Percentiles rank a stretch among this genome's conserved stretches.
Conservation (phyloP, 2,113 vertebrate genomes). For the Proteles cristata region DNA sequence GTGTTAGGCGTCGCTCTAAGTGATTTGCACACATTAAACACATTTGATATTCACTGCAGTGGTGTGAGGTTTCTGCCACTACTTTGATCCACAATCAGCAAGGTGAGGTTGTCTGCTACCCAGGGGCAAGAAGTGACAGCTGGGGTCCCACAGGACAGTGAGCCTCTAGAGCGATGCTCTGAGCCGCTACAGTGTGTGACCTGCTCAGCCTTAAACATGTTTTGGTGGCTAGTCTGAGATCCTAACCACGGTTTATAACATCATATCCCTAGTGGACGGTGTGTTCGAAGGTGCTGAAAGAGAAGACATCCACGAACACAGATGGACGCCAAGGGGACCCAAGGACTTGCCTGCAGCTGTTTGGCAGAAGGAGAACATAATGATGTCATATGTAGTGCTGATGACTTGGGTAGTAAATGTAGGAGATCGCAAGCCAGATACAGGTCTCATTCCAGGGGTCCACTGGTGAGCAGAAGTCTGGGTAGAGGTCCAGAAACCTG, state of each 20-base stretch:
- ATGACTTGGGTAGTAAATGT: background rate
- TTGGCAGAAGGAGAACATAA: background rate
- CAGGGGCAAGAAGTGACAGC: background rate
- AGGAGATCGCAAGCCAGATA: background rate
- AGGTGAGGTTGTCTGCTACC: background rate
- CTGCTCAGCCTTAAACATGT: background rate
- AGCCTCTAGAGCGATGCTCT: background rate
- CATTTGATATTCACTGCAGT: background rate
- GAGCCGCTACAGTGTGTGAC: accelerated
- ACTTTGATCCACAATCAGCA: background rate
- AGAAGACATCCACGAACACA: background rate
- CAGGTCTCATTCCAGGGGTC: background rate
- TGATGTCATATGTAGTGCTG: background rate
- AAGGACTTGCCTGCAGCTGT: background rate
- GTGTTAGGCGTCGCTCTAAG: background rate
- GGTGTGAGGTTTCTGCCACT: background rate
- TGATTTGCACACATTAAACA: background rate
- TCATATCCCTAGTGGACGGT: background rate
- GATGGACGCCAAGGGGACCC: accelerated
- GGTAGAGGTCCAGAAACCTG: background rate
- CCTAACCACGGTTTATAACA: background rate
- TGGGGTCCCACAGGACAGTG: background rate
- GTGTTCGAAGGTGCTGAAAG: background rate
- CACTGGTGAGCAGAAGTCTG: background rate
- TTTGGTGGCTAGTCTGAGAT: background rate